These are phyloP conservation scores for Myioborus miniatus DNA, from an alignment of 2,797 vertebrate genomes.

Conservation along the genomic window DNA sequence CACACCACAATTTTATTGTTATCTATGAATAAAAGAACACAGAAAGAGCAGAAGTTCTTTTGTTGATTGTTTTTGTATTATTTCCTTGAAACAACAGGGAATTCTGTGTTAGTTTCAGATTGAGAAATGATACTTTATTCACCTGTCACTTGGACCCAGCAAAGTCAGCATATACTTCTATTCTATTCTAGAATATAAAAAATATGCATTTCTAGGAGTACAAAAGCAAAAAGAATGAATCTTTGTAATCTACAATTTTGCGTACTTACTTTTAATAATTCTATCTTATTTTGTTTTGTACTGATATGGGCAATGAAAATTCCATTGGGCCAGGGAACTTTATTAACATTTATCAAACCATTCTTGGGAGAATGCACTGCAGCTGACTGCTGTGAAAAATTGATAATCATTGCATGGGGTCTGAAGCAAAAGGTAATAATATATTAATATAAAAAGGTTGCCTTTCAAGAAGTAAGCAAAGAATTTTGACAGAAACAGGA, in stretches of 20 bases:
- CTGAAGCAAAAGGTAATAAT: background rate
- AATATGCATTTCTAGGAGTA: background rate
- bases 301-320: background rate
- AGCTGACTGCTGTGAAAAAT: background rate
- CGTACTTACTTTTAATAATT: background rate
- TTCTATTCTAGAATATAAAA: background rate
- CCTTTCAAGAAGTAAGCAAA: background rate
- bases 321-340: background rate
- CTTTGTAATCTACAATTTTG: background rate
- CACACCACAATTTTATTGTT: background rate
- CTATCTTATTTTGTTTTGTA: background rate
- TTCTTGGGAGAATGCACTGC: background rate
- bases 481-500: background rate
- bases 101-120: background rate
- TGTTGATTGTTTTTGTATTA: background rate
- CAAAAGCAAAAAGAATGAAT: background rate
- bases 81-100: background rate
- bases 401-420: background rate
- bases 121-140: background rate
- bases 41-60: background rate
- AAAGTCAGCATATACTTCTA: background rate
- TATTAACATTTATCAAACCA: background rate
- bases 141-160: background rate
- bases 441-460: background rate
- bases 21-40: background rate